phyloP scores from a whole-genome alignment of 2,113 vertebrate genomes.

The Strigops habroptila region DNA sequence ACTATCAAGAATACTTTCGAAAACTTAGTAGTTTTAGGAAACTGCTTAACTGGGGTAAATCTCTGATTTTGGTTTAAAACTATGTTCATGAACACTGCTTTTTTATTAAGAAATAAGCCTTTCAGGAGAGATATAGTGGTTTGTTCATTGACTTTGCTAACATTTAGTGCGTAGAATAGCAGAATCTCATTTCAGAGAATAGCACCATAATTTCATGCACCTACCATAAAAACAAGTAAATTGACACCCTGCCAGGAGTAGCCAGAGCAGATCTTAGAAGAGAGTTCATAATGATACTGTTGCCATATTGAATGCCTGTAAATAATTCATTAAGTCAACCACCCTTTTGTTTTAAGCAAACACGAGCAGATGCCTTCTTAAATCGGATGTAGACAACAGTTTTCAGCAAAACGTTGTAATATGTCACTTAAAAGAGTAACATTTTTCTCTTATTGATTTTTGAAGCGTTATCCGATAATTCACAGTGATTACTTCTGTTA shows the following conservation, averaged over 20 bases:
- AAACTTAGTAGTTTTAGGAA: not conserved
- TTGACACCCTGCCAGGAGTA: slow-evolving; percentile 79
- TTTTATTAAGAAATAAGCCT: not conserved
- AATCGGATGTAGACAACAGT: slow-evolving; percentile 72
- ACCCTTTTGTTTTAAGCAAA: slow-evolving; percentile 82
- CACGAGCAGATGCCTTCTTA: slow-evolving; percentile 77
- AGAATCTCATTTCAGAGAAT: slow-evolving; percentile 66
- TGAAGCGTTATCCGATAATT: slow-evolving; percentile 39
- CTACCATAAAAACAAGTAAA: slow-evolving; percentile 79
- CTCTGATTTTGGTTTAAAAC: not conserved
- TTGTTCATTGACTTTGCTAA: slow-evolving; percentile 24
- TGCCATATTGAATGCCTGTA: slow-evolving; percentile 77
- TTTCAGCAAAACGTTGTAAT: slow-evolving; percentile 72
- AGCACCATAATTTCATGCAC: slow-evolving; percentile 67
- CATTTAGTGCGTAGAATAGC: slow-evolving; percentile 13
- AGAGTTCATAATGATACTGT: slow-evolving; percentile 73
- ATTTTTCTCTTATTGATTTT: slow-evolving; percentile 71
- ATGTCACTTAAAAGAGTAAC: slow-evolving; percentile 68
- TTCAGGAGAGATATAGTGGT: not conserved
- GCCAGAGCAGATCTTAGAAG: slow-evolving; percentile 78
- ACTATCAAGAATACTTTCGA: not conserved
- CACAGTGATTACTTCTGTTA: slow-evolving; percentile 57
- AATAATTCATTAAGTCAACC: slow-evolving; percentile 84
- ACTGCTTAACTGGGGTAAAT: not conserved
- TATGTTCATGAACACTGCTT: not conserved